Percentiles rank a stretch among this genome's conserved stretches.
Evolutionary conservation across 2,888 invertebrate species (phyloP).

Genomic region (Cyclophora albipunctata): DNA sequence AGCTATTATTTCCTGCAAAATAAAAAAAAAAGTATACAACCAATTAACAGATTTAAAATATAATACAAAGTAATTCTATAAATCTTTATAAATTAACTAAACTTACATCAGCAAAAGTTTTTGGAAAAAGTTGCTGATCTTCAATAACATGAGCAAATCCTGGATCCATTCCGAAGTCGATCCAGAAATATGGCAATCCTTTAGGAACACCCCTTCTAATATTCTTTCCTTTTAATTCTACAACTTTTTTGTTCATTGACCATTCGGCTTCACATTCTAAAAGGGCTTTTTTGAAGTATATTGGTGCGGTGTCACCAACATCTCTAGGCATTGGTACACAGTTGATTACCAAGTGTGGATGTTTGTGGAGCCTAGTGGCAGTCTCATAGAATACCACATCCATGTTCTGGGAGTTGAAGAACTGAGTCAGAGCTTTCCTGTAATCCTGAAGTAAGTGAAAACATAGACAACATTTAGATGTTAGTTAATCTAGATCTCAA

Average conservation of each 20-base stretch:
- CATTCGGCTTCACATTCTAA: constrained; percentile 96
- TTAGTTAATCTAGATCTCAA: not conserved
- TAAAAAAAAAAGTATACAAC: constrained; percentile 3
- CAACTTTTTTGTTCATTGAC: constrained; percentile 93
- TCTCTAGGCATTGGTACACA: constrained; percentile 91
- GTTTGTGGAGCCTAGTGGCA: constrained; percentile 81
- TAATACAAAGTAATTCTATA: not conserved
- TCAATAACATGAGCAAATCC: constrained; percentile 99
- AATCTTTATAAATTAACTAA: not conserved
- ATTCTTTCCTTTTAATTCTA: constrained; percentile 77
- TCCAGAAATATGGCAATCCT: constrained; percentile 95
- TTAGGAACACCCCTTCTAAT: constrained; percentile 90
- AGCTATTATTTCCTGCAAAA: constrained; percentile 89
- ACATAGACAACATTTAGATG: not conserved
- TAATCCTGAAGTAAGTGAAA: constrained; percentile 74
- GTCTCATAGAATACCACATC: constrained; percentile 95
- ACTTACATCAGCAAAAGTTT: constrained; percentile 90
- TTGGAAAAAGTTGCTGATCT: constrained; percentile 89
- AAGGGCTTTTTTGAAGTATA: constrained; percentile 98
- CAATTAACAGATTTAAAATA: not conserved
- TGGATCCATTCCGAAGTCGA: constrained; percentile 92
- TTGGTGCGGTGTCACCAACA: constrained; percentile 91
- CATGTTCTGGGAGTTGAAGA: constrained; percentile 83
- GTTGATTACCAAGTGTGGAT: constrained; percentile 90
- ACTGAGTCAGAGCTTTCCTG: constrained; percentile 83